A percentile compares a stretch with the other conserved stretches of the same genome.
These are phyloP conservation scores for Stenodema calcarata DNA, from an alignment of 2,888 invertebrate species.

Conservation along the genomic window DNA sequence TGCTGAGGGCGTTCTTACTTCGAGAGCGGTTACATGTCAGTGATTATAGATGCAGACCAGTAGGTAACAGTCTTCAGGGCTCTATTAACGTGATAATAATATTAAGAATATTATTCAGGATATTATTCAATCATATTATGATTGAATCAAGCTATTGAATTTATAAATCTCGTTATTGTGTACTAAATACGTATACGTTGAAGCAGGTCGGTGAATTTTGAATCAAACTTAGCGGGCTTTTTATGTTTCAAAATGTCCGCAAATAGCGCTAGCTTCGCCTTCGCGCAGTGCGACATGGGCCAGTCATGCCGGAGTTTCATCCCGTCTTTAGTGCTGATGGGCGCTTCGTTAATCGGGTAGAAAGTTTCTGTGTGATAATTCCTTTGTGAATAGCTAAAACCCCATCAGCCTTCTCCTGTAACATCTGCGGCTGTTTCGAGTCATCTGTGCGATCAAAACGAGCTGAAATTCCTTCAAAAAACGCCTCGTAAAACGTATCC, in stretches of 20 bases:
- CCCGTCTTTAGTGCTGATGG: conserved; percentile 27
- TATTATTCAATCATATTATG: no score
- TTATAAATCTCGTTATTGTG: not conserved
- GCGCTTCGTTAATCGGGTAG: not conserved
- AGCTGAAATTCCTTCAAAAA: not conserved
- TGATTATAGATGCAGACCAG: no score
- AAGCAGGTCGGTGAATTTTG: not conserved
- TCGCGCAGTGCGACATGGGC: conserved; percentile 44
- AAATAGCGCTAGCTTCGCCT: not conserved
- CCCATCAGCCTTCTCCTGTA: not conserved
- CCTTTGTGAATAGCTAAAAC: not conserved
- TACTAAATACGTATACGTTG: no score
- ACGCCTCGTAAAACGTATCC: not conserved
- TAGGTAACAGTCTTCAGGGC: no score
- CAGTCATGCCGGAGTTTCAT: conserved; percentile 41
- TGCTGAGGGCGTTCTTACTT: no score
- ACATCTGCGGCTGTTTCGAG: not conserved
- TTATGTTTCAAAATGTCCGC: not conserved
- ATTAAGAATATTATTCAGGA: no score
- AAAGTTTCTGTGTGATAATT: not conserved
- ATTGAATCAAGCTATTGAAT: not conserved
- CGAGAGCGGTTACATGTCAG: no score
- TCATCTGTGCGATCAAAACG: not conserved
- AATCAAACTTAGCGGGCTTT: conserved; percentile 12
- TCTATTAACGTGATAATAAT: no score